Evolutionary conservation across 2,888 invertebrate species (phyloP).

Genomic region (Heliconius charithonia): DNA sequence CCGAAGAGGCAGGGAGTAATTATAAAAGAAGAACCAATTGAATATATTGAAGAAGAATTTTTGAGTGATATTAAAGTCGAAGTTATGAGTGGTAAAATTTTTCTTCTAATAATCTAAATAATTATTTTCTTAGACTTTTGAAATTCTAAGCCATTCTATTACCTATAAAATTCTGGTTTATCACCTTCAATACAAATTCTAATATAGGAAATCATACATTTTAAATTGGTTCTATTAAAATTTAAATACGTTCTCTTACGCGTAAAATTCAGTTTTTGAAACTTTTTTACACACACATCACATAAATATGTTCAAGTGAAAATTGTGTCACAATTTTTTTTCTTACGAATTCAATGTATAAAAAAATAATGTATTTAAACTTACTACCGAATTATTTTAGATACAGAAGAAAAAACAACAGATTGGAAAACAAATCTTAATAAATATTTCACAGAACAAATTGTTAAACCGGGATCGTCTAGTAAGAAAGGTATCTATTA

Average conservation of each 20-base stretch:
- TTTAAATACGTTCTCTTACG: no score
- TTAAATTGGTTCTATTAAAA: no score
- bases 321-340: no score
- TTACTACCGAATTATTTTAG: not conserved
- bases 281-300: no score
- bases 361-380: not conserved
- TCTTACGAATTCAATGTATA: not conserved
- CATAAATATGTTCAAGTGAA: no score
- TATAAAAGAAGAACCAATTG: conserved; percentile 57
- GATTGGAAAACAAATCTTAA: conserved; percentile 36
- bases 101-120: not conserved
- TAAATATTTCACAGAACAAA: conserved; percentile 43
- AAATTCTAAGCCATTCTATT: no score
- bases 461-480: conserved; percentile 22
- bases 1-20: conserved; percentile 30
- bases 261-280: no score
- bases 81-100: conserved; percentile 46
- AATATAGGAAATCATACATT: no score
- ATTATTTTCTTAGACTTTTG: not conserved
- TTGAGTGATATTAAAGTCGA: conserved; percentile 55
- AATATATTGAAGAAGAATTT: conserved; percentile 52
- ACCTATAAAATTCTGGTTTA: no score
- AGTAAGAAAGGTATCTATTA: conserved; percentile 3
- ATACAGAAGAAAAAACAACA: not conserved
- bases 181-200: no score